Percentiles rank a stretch among this genome's conserved stretches.
Conservation (phyloP, 2,888 invertebrate species). For the Fragum fragum region DNA sequence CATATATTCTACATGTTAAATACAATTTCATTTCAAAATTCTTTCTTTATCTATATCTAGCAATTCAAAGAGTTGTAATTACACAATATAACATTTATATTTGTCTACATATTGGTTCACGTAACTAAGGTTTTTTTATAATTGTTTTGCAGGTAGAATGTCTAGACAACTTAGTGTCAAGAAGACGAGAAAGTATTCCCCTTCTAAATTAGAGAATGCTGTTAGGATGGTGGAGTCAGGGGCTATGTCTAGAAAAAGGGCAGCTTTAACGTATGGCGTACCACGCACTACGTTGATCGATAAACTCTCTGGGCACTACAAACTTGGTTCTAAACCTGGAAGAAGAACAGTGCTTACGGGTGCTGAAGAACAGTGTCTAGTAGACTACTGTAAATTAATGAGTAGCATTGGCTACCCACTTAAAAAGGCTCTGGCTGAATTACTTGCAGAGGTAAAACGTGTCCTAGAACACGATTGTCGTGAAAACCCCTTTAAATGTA, state of each 20-base stretch:
- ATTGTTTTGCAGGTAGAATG: neutral
- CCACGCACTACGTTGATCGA: slow-evolving; percentile 34
- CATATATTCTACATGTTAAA: no score
- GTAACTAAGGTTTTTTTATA: no score
- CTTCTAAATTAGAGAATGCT: slow-evolving; percentile 31
- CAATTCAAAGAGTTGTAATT: no score
- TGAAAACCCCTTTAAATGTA: slow-evolving; percentile 27
- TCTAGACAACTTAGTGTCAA: slow-evolving; percentile 27
- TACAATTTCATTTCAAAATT: no score
- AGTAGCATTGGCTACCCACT: slow-evolving; percentile 34
- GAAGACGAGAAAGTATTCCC: slow-evolving; percentile 25
- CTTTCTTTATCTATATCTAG: no score
- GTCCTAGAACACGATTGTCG: slow-evolving; percentile 30
- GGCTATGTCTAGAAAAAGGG: slow-evolving; percentile 25
- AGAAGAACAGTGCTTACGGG: slow-evolving; percentile 13
- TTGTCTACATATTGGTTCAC: no score
- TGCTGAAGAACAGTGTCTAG: slow-evolving; percentile 24
- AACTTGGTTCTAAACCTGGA: slow-evolving; percentile 15
- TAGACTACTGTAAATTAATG: slow-evolving; percentile 36
- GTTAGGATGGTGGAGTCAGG: slow-evolving; percentile 23
- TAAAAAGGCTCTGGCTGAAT: slow-evolving; percentile 23
- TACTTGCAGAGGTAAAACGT: slow-evolving; percentile 29
- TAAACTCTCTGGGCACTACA: slow-evolving; percentile 19
- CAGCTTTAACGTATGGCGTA: slow-evolving; percentile 17
- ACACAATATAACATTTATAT: no score